Conservation (phyloP, 2,888 invertebrate species). For the Aspidiotus rigidus region DNA sequence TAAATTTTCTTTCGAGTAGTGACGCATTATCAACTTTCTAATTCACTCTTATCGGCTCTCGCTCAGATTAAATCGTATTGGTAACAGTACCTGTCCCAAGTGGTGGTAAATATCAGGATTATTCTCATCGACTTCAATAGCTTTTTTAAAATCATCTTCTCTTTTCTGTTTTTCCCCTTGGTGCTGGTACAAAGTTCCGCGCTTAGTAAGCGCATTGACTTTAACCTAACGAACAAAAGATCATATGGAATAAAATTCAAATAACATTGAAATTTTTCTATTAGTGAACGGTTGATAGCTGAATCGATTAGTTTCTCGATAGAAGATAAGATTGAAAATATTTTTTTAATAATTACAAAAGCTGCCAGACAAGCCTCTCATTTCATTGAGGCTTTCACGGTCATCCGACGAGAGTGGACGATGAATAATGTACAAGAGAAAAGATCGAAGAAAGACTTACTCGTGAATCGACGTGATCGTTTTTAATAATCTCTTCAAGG, state of each 20-base stretch:
- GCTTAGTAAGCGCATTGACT: conserved; percentile 40
- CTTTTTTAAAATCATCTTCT: conserved; percentile 67
- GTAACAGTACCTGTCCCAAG: conserved; percentile 56
- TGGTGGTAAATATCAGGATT: conserved; percentile 89
- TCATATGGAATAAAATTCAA: background rate
- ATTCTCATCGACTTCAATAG: conserved; percentile 64
- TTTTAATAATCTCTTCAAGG: conserved; percentile 59
- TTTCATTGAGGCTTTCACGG: background rate
- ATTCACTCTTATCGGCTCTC: background rate
- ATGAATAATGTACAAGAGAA: background rate
- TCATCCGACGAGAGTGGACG: background rate
- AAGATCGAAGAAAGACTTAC: conserved; percentile 36
- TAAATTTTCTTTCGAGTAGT: background rate
- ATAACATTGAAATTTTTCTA: background rate
- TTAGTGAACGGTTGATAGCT: background rate
- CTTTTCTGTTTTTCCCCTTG: conserved; percentile 62
- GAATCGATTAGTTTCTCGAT: too few species aligned
- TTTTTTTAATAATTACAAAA: background rate
- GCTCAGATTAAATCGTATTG: background rate
- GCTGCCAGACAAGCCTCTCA: background rate
- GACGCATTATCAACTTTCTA: background rate
- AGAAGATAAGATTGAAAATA: background rate
- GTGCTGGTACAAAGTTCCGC: conserved; percentile 76
- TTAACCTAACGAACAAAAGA: conserved; percentile 46
- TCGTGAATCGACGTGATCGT: conserved; percentile 52